A percentile compares a stretch with the other conserved stretches of the same genome.
phyloP scores from a whole-genome alignment of 92 coral and sea anemone genomes.

The Parazoanthus atlanticus region DNA sequence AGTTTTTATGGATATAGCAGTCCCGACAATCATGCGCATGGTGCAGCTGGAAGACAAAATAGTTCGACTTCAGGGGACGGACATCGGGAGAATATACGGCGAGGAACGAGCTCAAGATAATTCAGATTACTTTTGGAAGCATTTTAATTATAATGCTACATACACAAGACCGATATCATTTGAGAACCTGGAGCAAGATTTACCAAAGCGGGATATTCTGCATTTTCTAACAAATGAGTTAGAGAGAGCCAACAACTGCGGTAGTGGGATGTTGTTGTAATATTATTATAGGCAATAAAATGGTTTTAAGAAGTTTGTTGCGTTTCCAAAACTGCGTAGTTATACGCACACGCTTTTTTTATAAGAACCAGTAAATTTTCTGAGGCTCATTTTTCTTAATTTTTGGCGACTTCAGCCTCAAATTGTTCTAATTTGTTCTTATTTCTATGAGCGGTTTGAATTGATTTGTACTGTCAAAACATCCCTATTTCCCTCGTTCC shows the following conservation, averaged over 20 bases:
- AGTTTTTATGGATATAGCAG: conserved; percentile 76
- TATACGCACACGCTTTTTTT: too few species aligned
- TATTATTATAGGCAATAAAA: background rate
- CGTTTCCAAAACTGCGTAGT: background rate
- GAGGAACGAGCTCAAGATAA: conserved; percentile 71
- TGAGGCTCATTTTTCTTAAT: too few species aligned
- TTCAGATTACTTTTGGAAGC: conserved; percentile 57
- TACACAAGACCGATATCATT: conserved; percentile 65
- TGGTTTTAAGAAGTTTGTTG: background rate
- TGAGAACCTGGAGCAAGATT: background rate
- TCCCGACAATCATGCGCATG: conserved; percentile 79
- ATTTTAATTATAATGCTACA: conserved; percentile 49
- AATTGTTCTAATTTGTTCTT: too few species aligned
- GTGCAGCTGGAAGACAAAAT: conserved; percentile 73
- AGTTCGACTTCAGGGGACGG: conserved; percentile 54
- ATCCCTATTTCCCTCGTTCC: too few species aligned
- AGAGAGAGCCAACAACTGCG: conserved; percentile 27
- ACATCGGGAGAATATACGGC: conserved; percentile 62
- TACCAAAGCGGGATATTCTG: background rate
- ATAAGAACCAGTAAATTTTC: too few species aligned
- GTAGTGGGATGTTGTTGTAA: background rate
- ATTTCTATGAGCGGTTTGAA: too few species aligned
- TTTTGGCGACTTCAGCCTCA: too few species aligned
- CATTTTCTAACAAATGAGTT: conserved; percentile 13
- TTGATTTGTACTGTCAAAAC: too few species aligned